phyloP scores from a whole-genome alignment of 1,140 invertebrate genomes.

The Drosophila subpulchrella region DNA sequence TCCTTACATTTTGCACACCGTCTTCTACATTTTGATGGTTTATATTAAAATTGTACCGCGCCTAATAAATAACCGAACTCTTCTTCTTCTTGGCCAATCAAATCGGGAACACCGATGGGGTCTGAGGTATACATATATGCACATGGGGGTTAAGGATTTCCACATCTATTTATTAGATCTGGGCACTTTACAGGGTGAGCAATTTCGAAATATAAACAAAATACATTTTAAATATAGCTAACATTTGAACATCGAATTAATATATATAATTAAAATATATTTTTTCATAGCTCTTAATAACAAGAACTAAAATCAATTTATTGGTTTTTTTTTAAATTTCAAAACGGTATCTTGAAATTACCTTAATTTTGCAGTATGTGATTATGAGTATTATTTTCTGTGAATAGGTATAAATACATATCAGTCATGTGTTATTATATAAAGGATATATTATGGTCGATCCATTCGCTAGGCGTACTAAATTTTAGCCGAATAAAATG shows the following conservation, averaged over 20 bases:
- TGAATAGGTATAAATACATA: neutral
- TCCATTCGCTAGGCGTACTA: neutral
- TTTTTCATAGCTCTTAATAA: no score
- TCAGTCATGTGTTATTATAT: neutral
- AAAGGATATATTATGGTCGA: neutral
- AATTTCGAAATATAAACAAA: neutral
- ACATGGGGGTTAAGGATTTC: no score
- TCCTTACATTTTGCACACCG: constrained; percentile 35
- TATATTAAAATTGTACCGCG: constrained; percentile 55
- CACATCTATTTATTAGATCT: neutral
- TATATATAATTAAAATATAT: no score
- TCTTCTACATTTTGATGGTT: constrained; percentile 44
- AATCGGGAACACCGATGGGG: constrained; percentile 6
- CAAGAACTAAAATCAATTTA: no score
- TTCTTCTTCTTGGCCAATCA: constrained; percentile 12
- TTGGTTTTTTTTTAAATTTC: no score
- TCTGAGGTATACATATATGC: neutral
- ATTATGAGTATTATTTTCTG: neutral
- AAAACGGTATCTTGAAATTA: no score
- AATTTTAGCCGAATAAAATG: constrained; percentile 26
- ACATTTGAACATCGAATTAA: neutral
- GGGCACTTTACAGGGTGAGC: neutral
- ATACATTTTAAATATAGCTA: neutral
- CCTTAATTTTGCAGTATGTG: no score
- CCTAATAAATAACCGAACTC: constrained; percentile 51